Conservation (phyloP, 2,888 invertebrate species). For the Hedya salicella region DNA sequence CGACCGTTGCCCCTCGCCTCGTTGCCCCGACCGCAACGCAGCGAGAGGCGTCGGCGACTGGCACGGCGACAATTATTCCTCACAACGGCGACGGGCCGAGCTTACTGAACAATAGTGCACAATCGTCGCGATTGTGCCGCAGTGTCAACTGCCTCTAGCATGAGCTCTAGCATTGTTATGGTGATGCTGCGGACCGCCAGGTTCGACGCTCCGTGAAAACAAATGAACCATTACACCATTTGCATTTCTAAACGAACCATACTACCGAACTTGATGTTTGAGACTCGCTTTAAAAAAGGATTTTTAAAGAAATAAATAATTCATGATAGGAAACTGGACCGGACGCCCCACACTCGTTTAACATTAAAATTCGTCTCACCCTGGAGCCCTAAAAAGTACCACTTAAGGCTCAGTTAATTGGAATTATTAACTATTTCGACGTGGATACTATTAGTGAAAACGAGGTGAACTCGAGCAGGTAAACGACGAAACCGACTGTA, state of each 20-base stretch:
- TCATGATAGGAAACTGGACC: constrained; percentile 64
- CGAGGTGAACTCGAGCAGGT: constrained; percentile 75
- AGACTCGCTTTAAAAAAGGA: constrained; percentile 56
- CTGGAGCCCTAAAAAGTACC: constrained; percentile 65
- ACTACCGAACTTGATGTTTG: constrained; percentile 52
- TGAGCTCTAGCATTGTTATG: constrained; percentile 77
- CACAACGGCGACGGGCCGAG: constrained; percentile 55
- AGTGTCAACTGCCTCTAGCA: constrained; percentile 77
- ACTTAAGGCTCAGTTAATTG: constrained; percentile 75
- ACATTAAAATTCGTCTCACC: constrained; percentile 74
- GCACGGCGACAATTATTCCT: constrained; percentile 63
- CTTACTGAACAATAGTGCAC: constrained; percentile 75
- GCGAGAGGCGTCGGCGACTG: constrained; percentile 55
- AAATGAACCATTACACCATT: constrained; percentile 68
- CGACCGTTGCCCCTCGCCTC: constrained; percentile 63
- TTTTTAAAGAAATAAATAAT: constrained; percentile 71
- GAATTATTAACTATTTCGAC: constrained; percentile 76
- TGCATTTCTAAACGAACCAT: constrained; percentile 64
- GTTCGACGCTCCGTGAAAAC: constrained; percentile 73
- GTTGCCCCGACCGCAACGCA: constrained; percentile 46
- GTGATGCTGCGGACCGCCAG: constrained; percentile 68
- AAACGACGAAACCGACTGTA: constrained; percentile 69
- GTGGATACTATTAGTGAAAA: constrained; percentile 72
- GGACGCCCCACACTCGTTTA: constrained; percentile 57
- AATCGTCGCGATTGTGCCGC: constrained; percentile 72